Conservation (phyloP, 2,797 vertebrate species). For the Ara ararauna region DNA sequence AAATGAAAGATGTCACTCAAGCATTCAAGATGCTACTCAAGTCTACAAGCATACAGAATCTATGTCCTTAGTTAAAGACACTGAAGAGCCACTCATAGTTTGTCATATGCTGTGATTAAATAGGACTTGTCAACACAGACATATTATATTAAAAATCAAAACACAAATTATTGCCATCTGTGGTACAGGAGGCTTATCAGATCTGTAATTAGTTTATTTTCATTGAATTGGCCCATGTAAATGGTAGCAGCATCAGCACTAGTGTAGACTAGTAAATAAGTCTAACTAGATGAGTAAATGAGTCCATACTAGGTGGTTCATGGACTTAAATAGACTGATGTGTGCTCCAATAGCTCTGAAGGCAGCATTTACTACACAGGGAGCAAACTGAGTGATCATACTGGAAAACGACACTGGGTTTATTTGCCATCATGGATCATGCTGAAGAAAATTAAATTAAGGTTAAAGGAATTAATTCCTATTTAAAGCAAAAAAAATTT, state of each 20-base stretch:
- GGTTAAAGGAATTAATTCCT: neutral
- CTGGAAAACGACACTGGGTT: neutral
- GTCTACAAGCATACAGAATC: neutral
- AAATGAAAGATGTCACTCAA: neutral
- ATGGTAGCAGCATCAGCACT: neutral
- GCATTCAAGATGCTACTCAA: neutral
- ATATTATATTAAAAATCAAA: neutral
- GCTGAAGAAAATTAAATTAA: slow-evolving; percentile 16
- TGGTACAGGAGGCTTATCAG: neutral
- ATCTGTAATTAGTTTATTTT: neutral
- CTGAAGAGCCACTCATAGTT: neutral
- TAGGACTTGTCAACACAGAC: neutral
- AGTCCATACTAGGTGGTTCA: neutral
- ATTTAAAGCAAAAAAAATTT: neutral
- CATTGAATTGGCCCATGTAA: neutral
- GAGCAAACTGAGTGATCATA: neutral
- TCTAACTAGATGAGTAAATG: neutral
- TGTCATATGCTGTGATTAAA: neutral
- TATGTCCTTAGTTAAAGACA: neutral
- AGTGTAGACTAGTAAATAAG: neutral
- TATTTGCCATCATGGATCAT: neutral
- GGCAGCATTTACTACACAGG: neutral
- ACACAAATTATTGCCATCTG: neutral
- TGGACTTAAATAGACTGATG: neutral
- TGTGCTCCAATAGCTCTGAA: neutral